Evolutionary conservation across 2,888 invertebrate species (phyloP).

Genomic region (Sinhomidia bicolor): DNA sequence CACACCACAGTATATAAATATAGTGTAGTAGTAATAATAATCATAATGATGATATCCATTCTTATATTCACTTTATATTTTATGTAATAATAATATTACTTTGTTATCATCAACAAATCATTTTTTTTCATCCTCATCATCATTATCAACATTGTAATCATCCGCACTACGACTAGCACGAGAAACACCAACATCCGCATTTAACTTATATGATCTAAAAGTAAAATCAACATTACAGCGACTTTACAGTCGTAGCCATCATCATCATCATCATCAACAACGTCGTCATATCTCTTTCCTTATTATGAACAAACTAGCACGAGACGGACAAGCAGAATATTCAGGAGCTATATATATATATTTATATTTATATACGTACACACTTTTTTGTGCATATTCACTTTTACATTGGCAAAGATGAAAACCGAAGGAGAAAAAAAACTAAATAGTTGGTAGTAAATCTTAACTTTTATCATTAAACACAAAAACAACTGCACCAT

Average conservation of each 20-base stretch:
- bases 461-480: slow-evolving; percentile 33
- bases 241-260: slow-evolving; percentile 45
- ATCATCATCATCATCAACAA: slow-evolving; percentile 31
- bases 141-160: slow-evolving; percentile 45
- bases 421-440: slow-evolving; percentile 13
- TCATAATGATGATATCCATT: neutral
- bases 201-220: slow-evolving; percentile 56
- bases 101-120: slow-evolving; percentile 61
- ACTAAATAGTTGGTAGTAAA: slow-evolving; percentile 40
- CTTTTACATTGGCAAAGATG: neutral
- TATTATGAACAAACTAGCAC: neutral
- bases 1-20: neutral
- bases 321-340: neutral
- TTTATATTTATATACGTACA: too few relatives aligned
- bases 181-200: slow-evolving; percentile 59
- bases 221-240: slow-evolving; percentile 60
- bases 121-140: slow-evolving; percentile 57
- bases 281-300: slow-evolving; percentile 9
- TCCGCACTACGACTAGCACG: slow-evolving; percentile 10
- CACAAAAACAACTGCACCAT: slow-evolving; percentile 22
- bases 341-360: too few relatives aligned
- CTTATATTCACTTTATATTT: slow-evolving; percentile 49
- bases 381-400: neutral
- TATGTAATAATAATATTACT: slow-evolving; percentile 53
- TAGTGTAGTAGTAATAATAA: slow-evolving; percentile 23